A percentile compares a stretch with the other conserved stretches of the same genome.
These are phyloP conservation scores for Leucophenga varia DNA, from an alignment of 1,140 invertebrate genomes.

Conservation along the genomic window DNA sequence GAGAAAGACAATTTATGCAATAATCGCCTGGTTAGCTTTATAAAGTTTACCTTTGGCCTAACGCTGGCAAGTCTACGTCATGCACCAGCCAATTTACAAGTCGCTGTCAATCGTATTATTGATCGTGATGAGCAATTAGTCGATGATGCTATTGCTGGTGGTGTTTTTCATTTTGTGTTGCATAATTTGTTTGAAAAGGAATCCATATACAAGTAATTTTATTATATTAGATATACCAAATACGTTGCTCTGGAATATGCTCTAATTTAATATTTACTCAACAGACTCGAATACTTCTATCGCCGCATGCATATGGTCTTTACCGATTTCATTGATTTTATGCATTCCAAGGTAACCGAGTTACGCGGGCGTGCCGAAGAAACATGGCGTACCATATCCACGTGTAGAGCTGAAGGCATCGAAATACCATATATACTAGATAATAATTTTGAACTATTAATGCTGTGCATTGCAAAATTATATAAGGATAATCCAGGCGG, in stretches of 20 bases:
- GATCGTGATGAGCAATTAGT: slow-evolving; percentile 78
- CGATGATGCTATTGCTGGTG: slow-evolving; percentile 74
- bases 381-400: slow-evolving; percentile 77
- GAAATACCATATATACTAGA: slow-evolving; percentile 74
- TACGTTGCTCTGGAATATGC: neutral
- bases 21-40: slow-evolving; percentile 72
- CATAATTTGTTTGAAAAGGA: slow-evolving; percentile 72
- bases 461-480: slow-evolving; percentile 75
- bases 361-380: slow-evolving; percentile 84
- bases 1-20: no score
- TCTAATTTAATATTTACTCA: neutral
- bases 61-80: slow-evolving; percentile 75
- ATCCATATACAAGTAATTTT: slow-evolving; percentile 68
- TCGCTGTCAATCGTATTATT: slow-evolving; percentile 40
- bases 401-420: slow-evolving; percentile 79
- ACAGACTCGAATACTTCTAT: slow-evolving; percentile 68
- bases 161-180: slow-evolving; percentile 78
- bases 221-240: neutral
- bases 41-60: slow-evolving; percentile 78
- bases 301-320: slow-evolving; percentile 81
- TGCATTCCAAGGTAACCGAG: slow-evolving; percentile 83
- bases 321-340: slow-evolving; percentile 89
- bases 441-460: slow-evolving; percentile 80
- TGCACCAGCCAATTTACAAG: slow-evolving; percentile 38
- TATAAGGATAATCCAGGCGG: slow-evolving; percentile 75